A percentile compares a stretch with the other conserved stretches of the same genome.
These are phyloP conservation scores for Siderastrea radians DNA, from an alignment of 92 coral and sea anemone genomes.

Conservation along the genomic window DNA sequence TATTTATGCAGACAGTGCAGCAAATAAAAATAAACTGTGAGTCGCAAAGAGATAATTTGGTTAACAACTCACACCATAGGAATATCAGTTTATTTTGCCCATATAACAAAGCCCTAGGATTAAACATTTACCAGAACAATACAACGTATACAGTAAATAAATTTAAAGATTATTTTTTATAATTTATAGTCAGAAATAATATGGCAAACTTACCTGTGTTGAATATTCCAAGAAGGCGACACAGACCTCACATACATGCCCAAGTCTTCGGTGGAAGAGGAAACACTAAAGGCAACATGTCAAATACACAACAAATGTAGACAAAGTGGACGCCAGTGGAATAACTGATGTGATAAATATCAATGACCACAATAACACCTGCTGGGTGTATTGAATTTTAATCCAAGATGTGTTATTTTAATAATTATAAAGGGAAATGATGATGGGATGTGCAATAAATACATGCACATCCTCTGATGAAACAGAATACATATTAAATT, in stretches of 20 bases:
- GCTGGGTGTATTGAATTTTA: conserved; percentile 10
- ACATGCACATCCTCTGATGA: background rate
- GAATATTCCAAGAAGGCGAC: conserved; percentile 68
- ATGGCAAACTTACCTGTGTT: conserved; percentile 17
- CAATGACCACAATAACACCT: conserved; percentile 18
- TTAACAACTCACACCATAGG: background rate
- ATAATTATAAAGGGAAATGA: conserved; percentile 14
- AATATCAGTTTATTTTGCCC: background rate
- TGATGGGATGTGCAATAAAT: background rate
- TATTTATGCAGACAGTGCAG: background rate
- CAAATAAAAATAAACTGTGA: background rate
- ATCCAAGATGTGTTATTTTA: background rate
- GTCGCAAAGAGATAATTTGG: background rate
- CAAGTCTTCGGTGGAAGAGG: conserved; percentile 75
- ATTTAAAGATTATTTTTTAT: background rate
- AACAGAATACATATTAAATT: background rate
- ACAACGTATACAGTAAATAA: background rate
- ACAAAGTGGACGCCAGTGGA: background rate
- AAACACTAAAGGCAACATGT: conserved; percentile 38
- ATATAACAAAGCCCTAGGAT: background rate
- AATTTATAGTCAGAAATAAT: background rate
- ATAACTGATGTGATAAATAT: background rate
- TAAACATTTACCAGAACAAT: conserved; percentile 1
- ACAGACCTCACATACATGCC: conserved; percentile 82
- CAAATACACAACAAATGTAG: background rate